Conservation (phyloP, 2,113 vertebrate genomes). For the Mesembrinibis cayennensis region DNA sequence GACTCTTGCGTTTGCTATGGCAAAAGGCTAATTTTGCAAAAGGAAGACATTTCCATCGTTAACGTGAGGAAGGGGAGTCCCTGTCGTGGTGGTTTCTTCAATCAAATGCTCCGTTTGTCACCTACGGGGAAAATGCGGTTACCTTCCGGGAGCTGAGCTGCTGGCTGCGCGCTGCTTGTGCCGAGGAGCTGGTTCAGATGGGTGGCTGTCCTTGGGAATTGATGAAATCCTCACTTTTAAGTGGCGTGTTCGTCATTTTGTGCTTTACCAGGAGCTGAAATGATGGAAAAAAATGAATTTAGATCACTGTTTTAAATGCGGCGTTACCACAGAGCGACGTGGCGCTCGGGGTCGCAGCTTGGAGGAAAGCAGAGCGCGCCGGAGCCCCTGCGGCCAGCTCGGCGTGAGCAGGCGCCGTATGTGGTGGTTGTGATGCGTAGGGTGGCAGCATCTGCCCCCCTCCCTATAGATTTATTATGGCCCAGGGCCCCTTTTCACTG, state of each 20-base stretch:
- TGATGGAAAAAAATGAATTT: too few species aligned
- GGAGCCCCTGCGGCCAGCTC: background rate
- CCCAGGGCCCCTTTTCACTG: too few species aligned
- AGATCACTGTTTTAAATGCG: background rate
- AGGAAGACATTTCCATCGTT: too few species aligned
- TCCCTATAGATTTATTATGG: background rate
- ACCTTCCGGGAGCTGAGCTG: background rate
- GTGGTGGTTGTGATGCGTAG: background rate
- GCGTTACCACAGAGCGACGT: background rate
- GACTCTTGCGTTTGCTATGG: background rate
- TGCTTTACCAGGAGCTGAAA: background rate
- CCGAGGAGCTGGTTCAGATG: rapidly evolving
- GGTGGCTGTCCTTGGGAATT: too few species aligned
- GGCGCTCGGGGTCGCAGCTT: background rate
- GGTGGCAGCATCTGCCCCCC: rapidly evolving
- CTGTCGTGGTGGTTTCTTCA: background rate
- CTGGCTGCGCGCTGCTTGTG: background rate
- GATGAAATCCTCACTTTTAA: too few species aligned
- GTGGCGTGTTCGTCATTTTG: rapidly evolving
- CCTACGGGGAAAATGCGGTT: background rate
- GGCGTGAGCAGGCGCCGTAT: background rate
- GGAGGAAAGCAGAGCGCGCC: rapidly evolving
- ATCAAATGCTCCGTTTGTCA: background rate
- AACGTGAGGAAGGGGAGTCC: background rate
- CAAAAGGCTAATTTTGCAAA: background rate